Evolutionary conservation across 2,113 vertebrate genomes (phyloP).

Genomic region (Pungitius pungitius): DNA sequence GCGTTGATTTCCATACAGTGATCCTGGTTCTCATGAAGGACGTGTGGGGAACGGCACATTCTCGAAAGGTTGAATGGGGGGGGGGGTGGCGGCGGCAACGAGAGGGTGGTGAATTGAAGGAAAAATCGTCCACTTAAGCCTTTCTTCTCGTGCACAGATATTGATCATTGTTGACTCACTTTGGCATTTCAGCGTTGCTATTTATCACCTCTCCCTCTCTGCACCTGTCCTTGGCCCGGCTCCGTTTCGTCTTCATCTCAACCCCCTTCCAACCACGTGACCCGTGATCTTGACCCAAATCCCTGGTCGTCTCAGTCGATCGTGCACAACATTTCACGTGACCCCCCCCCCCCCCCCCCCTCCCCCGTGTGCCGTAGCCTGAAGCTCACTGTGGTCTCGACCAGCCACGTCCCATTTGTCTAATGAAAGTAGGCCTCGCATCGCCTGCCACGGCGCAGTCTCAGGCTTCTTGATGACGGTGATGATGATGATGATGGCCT

Average conservation of each 20-base stretch:
- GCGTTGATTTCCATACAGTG: too few species aligned
- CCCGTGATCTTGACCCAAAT: slow-evolving; percentile 70
- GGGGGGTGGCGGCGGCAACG: background rate
- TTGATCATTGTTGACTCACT: slow-evolving; percentile 30
- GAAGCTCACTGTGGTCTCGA: slow-evolving; percentile 39
- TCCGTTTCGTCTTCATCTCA: slow-evolving; percentile 24
- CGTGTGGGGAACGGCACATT: slow-evolving; percentile 49
- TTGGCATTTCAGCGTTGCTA: slow-evolving; percentile 1
- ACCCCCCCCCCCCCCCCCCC: background rate
- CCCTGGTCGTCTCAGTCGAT: slow-evolving; percentile 68
- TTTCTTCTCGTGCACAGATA: slow-evolving; percentile 10
- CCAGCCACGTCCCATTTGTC: slow-evolving; percentile 73
- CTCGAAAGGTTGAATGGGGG: slow-evolving; percentile 68
- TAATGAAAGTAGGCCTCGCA: slow-evolving; percentile 74
- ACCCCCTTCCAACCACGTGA: slow-evolving; percentile 34
- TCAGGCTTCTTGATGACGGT: slow-evolving; percentile 27
- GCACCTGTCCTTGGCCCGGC: slow-evolving; percentile 10
- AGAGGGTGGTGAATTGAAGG: slow-evolving; percentile 12
- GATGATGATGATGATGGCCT: slow-evolving; percentile 49
- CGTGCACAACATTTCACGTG: slow-evolving; percentile 50
- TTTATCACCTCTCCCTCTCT: background rate
- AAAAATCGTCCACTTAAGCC: slow-evolving; percentile 6
- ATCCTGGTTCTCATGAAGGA: slow-evolving; percentile 49
- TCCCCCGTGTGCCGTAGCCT: slow-evolving; percentile 44
- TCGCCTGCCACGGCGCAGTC: slow-evolving; percentile 61